Evolutionary conservation across 2,113 vertebrate species (phyloP).

Genomic region (Equus quagga): DNA sequence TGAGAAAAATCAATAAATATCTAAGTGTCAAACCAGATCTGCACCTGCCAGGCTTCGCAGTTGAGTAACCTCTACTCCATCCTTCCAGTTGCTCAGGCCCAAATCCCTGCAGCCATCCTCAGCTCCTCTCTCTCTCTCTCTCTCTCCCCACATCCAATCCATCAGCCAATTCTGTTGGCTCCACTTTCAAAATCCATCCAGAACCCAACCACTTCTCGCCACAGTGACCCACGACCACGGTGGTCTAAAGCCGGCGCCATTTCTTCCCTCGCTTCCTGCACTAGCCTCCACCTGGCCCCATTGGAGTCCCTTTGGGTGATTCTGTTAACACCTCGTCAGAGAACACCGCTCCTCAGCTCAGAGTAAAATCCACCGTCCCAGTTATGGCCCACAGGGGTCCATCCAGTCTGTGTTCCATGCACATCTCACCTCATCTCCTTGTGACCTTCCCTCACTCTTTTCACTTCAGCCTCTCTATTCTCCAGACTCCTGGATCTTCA

Average conservation of each 20-base stretch:
- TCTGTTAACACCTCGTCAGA: background rate
- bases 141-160: fast-evolving
- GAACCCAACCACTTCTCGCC: background rate
- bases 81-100: background rate
- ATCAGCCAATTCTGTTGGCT: background rate
- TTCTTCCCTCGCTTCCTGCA: fast-evolving
- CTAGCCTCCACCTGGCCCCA: background rate
- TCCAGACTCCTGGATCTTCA: fast-evolving
- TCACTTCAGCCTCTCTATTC: background rate
- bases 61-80: fast-evolving
- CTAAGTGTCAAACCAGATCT: background rate
- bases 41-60: background rate
- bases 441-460: background rate
- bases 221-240: background rate
- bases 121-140: background rate
- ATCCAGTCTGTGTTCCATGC: background rate
- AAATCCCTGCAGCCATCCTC: background rate
- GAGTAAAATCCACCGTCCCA: background rate
- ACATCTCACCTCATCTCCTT: background rate
- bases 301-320: fast-evolving
- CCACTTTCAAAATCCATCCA: background rate
- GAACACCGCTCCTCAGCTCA: background rate
- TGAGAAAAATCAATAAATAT: background rate
- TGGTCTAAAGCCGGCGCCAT: fast-evolving
- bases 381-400: fast-evolving